These are phyloP conservation scores for Paedocypris micromegethes DNA, from an alignment of 2,797 vertebrate genomes.

Conservation along the genomic window DNA sequence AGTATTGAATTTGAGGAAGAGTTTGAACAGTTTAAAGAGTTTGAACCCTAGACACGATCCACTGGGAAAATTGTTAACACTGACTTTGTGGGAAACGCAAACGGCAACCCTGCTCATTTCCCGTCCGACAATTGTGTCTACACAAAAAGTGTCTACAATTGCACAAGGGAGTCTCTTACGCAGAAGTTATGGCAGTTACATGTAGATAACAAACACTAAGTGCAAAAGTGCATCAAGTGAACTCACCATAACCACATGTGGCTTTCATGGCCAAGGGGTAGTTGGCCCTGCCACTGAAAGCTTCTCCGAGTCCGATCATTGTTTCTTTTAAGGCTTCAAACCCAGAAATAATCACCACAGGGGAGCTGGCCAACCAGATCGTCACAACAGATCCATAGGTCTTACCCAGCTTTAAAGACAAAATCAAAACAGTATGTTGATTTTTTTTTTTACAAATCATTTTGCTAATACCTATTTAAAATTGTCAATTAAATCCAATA, in stretches of 20 bases:
- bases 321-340: constrained; percentile 65
- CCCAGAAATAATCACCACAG: constrained; percentile 65
- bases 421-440: background rate
- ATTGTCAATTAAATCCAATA: no score
- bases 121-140: no score
- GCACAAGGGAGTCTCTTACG: no score
- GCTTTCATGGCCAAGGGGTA: constrained; percentile 55
- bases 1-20: no score
- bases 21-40: no score
- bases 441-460: no score
- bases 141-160: no score
- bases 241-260: constrained; percentile 64
- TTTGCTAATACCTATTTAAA: no score
- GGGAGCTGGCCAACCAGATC: constrained; percentile 58
- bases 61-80: no score
- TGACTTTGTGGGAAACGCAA: no score
- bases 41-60: no score
- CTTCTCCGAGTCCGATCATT: constrained; percentile 59
- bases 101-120: no score
- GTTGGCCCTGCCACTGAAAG: constrained; percentile 62
- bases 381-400: constrained; percentile 66
- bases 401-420: constrained; percentile 57
- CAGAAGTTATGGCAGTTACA: background rate
- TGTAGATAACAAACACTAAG: background rate
- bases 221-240: background rate